phyloP scores from a whole-genome alignment of 2,113 vertebrate genomes.

The Girardinichthys multiradiatus region DNA sequence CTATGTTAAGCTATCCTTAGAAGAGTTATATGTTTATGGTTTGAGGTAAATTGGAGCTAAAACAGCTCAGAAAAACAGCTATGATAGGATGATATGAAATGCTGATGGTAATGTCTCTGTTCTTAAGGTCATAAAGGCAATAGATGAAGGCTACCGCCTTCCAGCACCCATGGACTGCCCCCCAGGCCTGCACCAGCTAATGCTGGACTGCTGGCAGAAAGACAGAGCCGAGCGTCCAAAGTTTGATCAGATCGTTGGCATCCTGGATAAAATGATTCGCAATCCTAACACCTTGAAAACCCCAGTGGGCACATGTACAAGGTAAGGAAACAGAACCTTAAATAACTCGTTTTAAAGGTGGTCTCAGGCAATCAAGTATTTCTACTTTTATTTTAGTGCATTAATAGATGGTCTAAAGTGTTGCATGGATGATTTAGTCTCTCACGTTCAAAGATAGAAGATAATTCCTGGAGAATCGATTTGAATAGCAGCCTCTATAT shows the following conservation, averaged over 20 bases:
- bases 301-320: slow-evolving; percentile 92
- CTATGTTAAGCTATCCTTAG: too few relatives aligned
- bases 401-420: slow-evolving; percentile 60
- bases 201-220: slow-evolving; percentile 99
- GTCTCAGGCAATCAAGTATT: slow-evolving; percentile 20
- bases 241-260: slow-evolving; percentile 97
- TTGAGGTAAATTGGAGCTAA: background rate
- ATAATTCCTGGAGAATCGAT: slow-evolving; percentile 75
- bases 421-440: slow-evolving; percentile 66
- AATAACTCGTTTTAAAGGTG: slow-evolving; percentile 7
- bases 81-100: background rate
- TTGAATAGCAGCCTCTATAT: slow-evolving; percentile 68
- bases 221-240: slow-evolving; percentile 96
- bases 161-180: slow-evolving; percentile 99
- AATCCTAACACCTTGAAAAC: slow-evolving; percentile 98
- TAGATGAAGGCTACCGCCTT: slow-evolving; percentile 98
- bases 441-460: slow-evolving; percentile 72
- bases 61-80: background rate
- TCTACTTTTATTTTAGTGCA: slow-evolving; percentile 40
- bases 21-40: too few relatives aligned
- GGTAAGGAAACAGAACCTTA: slow-evolving; percentile 78
- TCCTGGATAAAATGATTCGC: slow-evolving; percentile 99
- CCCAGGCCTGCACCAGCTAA: slow-evolving; percentile 95
- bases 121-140: slow-evolving; percentile 96
- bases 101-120: slow-evolving; percentile 23